Evolutionary conservation across 2,888 invertebrate genomes (phyloP).

Genomic region (Halocaridina rubra): DNA sequence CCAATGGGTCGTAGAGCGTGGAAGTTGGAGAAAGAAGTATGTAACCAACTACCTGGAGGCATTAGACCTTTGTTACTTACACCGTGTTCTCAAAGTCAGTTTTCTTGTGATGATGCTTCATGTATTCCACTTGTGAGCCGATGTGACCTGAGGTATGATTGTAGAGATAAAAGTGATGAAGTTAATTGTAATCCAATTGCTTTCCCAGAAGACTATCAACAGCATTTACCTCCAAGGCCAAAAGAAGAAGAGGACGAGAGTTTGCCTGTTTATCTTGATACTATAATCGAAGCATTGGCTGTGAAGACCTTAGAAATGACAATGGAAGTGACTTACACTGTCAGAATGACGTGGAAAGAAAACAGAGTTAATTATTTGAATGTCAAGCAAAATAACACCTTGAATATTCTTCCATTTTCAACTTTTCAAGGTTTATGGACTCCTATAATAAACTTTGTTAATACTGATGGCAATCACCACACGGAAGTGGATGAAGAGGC

Average conservation of each 20-base stretch:
- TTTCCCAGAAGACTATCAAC: constrained; percentile 32
- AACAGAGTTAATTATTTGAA: constrained; percentile 36
- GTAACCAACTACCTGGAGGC: constrained; percentile 32
- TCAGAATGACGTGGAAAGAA: constrained; percentile 44
- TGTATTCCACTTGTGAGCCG: constrained; percentile 50
- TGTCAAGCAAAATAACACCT: constrained; percentile 37
- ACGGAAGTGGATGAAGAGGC: constrained; percentile 35
- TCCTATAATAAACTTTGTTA: constrained; percentile 39
- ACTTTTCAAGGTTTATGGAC: constrained; percentile 40
- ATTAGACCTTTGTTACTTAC: constrained; percentile 36
- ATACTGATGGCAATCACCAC: constrained; percentile 39
- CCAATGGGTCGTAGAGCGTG: constrained; percentile 60
- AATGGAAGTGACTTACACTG: constrained; percentile 30
- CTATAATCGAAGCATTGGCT: constrained; percentile 37
- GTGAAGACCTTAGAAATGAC: constrained; percentile 47
- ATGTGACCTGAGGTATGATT: constrained; percentile 59
- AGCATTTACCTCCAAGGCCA: constrained; percentile 40
- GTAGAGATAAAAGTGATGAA: constrained; percentile 56
- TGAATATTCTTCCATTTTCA: constrained; percentile 28
- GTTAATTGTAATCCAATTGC: constrained; percentile 33
- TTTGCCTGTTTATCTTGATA: constrained; percentile 21
- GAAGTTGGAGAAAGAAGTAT: constrained; percentile 37
- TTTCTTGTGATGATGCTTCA: constrained; percentile 54
- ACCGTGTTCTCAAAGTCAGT: constrained; percentile 29
- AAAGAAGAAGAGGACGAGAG: not conserved